Evolutionary conservation across 2,797 vertebrate species (phyloP).

Genomic region (Rhinichthys osculus): DNA sequence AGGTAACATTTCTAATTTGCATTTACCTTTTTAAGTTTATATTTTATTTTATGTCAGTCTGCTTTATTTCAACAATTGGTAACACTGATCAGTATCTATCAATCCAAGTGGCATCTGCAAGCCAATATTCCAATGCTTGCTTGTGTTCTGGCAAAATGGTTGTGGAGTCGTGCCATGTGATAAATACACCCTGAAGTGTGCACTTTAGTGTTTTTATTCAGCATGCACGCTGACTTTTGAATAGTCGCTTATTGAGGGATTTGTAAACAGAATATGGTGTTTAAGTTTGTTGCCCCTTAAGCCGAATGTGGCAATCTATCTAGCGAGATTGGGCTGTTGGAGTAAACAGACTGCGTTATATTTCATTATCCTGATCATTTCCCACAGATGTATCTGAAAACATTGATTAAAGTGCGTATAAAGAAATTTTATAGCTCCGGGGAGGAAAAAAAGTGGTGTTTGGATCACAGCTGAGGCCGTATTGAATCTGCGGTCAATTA

Average conservation of each 20-base stretch:
- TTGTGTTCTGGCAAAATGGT: not conserved
- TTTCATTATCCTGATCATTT: constrained; percentile 49
- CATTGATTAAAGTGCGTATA: constrained; percentile 43
- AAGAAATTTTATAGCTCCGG: constrained; percentile 13
- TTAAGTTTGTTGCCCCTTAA: constrained; percentile 21
- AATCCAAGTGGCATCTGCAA: not conserved
- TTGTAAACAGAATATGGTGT: constrained; percentile 21
- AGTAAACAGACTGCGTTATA: constrained; percentile 35
- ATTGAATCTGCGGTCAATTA: constrained; percentile 47
- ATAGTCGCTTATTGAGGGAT: constrained; percentile 8
- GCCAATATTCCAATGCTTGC: not conserved
- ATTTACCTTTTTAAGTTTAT: not conserved
- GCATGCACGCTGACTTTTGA: constrained; percentile 2
- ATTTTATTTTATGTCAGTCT: not conserved
- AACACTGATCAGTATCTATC: not conserved
- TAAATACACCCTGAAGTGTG: not conserved
- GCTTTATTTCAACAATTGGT: not conserved
- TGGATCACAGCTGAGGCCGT: constrained; percentile 36
- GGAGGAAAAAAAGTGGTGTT: constrained; percentile 32
- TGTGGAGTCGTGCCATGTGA: constrained; percentile 5
- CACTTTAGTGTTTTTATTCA: not conserved
- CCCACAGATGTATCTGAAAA: constrained; percentile 41
- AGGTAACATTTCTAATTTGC: not conserved
- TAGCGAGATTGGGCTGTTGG: not conserved
- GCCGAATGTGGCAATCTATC: not conserved